Percentiles rank a stretch among this genome's conserved stretches.
Conservation (phyloP, 1,140 invertebrate genomes). For the Bombus affinis region DNA sequence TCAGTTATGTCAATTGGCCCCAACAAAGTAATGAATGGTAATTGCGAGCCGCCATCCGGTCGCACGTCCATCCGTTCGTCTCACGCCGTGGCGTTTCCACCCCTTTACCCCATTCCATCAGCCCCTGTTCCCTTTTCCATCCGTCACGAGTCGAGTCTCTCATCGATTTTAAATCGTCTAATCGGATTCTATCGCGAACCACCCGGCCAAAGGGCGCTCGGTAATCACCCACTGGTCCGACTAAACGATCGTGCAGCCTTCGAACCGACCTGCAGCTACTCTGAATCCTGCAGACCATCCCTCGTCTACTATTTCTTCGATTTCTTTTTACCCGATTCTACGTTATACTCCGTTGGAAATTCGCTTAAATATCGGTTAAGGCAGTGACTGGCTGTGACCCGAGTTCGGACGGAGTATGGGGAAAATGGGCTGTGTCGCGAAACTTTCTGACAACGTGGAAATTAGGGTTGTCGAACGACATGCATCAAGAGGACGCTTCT, state of each 20-base stretch:
- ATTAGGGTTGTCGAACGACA: slow-evolving; percentile 1
- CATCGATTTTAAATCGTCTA: slow-evolving; percentile 73
- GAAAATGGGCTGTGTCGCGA: too few species aligned
- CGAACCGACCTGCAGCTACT: not conserved
- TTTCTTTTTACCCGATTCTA: not conserved
- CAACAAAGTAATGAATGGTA: slow-evolving; percentile 80
- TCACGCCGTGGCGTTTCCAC: slow-evolving; percentile 17
- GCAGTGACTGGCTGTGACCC: not conserved
- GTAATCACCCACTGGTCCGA: slow-evolving; percentile 49
- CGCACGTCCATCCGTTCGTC: slow-evolving; percentile 45
- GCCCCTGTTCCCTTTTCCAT: not conserved
- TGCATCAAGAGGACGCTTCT: not conserved
- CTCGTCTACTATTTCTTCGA: not conserved
- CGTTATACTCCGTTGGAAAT: slow-evolving; percentile 7
- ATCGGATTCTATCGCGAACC: slow-evolving; percentile 67
- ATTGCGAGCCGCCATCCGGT: slow-evolving; percentile 69
- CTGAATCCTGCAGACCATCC: not conserved
- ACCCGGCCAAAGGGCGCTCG: slow-evolving; percentile 30
- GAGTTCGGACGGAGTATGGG: not conserved
- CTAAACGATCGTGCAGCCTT: not conserved
- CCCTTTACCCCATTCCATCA: slow-evolving; percentile 32
- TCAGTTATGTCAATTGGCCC: slow-evolving; percentile 80
- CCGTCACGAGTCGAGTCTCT: slow-evolving; percentile 32
- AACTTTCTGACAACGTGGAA: not conserved
- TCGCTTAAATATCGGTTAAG: slow-evolving; percentile 23